Evolutionary conservation across 2,888 invertebrate genomes (phyloP).

Genomic region (Ferrisia virgata): DNA sequence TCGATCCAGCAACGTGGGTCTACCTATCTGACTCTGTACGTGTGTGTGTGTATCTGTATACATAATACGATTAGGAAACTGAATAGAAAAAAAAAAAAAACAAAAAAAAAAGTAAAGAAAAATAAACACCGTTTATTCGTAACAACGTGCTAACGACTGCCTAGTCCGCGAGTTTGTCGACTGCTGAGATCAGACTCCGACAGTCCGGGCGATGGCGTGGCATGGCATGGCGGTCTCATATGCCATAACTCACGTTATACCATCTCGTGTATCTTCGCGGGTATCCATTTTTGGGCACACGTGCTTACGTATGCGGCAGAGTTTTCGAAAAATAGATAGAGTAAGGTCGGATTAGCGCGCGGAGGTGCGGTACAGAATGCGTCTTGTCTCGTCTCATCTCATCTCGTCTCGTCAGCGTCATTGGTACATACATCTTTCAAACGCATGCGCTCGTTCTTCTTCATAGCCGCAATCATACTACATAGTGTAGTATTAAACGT

Average conservation of each 20-base stretch:
- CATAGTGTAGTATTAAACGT: not conserved
- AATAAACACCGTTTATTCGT: not conserved
- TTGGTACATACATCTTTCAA: too few species aligned
- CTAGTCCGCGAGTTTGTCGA: not conserved
- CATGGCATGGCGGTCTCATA: too few species aligned
- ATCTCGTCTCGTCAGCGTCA: too few species aligned
- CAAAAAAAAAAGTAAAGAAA: not conserved
- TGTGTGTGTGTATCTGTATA: too few species aligned
- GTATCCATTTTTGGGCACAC: conserved; percentile 31
- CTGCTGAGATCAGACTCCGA: not conserved
- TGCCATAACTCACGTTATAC: too few species aligned
- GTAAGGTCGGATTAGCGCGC: not conserved
- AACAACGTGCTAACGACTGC: not conserved
- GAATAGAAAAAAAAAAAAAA: not conserved
- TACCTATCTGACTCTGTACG: too few species aligned
- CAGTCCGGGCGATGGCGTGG: too few species aligned
- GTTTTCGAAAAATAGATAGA: not conserved
- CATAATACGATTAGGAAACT: not conserved
- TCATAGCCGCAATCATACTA: not conserved
- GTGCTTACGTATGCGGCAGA: conserved; percentile 5
- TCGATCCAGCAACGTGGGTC: not conserved
- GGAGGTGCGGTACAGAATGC: too few species aligned
- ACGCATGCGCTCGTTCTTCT: not conserved
- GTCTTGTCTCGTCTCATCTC: too few species aligned
- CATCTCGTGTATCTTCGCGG: conserved; percentile 12